Evolutionary conservation across 2,797 vertebrate genomes (phyloP).

Genomic region (Falco berigora): DNA sequence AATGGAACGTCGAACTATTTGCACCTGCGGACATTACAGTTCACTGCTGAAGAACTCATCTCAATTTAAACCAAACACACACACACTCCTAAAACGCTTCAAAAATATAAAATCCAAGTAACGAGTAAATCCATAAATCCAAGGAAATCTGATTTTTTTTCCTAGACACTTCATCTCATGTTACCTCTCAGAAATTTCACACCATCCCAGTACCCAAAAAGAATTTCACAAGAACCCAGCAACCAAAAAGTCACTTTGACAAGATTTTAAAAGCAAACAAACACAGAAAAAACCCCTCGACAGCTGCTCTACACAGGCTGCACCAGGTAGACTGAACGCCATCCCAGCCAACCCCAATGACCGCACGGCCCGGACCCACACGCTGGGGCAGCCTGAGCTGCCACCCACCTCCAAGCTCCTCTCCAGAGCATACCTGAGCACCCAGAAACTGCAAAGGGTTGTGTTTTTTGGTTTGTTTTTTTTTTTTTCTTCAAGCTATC

Average conservation of each 20-base stretch:
- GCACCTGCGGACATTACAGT: background rate
- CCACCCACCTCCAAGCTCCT: background rate
- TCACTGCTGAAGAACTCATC: background rate
- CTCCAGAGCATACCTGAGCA: background rate
- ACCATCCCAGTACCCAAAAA: background rate
- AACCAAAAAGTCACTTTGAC: background rate
- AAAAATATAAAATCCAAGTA: background rate
- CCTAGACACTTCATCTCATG: accelerated
- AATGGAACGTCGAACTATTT: background rate
- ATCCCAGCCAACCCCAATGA: background rate
- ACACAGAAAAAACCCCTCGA: too few relatives aligned
- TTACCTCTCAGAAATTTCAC: background rate
- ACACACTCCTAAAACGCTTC: background rate
- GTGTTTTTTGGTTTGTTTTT: background rate
- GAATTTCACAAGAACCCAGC: background rate
- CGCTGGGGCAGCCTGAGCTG: background rate
- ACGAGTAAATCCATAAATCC: background rate
- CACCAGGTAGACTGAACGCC: background rate
- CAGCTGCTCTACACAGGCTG: background rate
- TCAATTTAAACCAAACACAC: background rate
- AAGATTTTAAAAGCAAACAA: background rate
- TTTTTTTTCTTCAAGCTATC: background rate
- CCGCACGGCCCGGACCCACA: accelerated
- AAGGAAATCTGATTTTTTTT: background rate
- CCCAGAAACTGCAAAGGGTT: background rate